These are phyloP conservation scores for Sussaba pulchella DNA, from an alignment of 2,888 invertebrate species.

Conservation along the genomic window DNA sequence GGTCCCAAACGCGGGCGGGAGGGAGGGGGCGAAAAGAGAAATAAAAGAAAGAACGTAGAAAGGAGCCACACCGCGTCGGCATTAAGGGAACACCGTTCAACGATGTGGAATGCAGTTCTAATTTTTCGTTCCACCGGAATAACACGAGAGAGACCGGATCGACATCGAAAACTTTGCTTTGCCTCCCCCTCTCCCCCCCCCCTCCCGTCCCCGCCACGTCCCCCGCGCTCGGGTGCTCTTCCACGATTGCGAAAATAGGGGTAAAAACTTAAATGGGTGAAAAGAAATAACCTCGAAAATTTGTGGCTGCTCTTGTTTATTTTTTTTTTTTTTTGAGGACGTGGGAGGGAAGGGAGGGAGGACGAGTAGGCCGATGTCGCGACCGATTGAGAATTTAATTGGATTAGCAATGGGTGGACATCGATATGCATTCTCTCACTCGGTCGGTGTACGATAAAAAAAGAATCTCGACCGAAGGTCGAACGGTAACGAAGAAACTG, in stretches of 20 bases:
- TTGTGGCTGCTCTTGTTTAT: slow-evolving; percentile 30
- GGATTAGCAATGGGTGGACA: slow-evolving; percentile 49
- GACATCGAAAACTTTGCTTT: slow-evolving; percentile 58
- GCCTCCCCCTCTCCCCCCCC: slow-evolving; percentile 3
- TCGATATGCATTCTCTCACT: slow-evolving; percentile 43
- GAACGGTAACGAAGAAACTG: slow-evolving; percentile 48
- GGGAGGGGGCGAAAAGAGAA: slow-evolving; percentile 9
- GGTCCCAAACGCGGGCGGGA: too few relatives aligned
- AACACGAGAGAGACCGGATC: slow-evolving; percentile 41
- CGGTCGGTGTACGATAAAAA: slow-evolving; percentile 27
- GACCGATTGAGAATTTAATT: slow-evolving; percentile 50
- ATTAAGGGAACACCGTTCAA: slow-evolving; percentile 68
- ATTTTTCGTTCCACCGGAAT: slow-evolving; percentile 66
- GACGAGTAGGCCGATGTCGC: slow-evolving; percentile 13
- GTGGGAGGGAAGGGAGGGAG: too few relatives aligned
- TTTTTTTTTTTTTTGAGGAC: too few relatives aligned
- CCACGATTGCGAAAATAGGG: slow-evolving; percentile 44
- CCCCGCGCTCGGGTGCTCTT: slow-evolving; percentile 34
- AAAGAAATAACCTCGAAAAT: slow-evolving; percentile 53
- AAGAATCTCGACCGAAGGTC: slow-evolving; percentile 43
- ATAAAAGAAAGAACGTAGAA: slow-evolving; percentile 41
- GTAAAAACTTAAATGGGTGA: slow-evolving; percentile 23
- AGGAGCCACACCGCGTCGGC: slow-evolving; percentile 61
- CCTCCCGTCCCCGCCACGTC: slow-evolving; percentile 37
- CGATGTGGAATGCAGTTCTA: slow-evolving; percentile 69